Evolutionary conservation across 1,140 invertebrate genomes (phyloP).

Genomic region (Atta texana): DNA sequence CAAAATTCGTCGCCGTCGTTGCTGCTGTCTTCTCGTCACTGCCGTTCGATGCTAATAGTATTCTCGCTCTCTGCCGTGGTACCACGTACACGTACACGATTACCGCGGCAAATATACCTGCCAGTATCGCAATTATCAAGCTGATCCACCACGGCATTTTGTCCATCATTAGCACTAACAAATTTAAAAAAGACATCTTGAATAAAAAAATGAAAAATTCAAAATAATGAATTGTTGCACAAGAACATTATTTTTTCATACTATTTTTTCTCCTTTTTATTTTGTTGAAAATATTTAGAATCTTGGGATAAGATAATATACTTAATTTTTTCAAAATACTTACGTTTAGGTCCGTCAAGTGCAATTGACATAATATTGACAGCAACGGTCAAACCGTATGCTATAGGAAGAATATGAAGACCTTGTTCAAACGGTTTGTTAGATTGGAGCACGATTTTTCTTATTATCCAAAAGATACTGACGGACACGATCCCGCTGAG

Average conservation of each 20-base stretch:
- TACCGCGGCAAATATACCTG: slow-evolving; percentile 90
- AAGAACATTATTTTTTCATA: neutral
- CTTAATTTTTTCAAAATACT: slow-evolving; percentile 81
- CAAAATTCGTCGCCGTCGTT: slow-evolving; percentile 77
- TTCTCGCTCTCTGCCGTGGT: slow-evolving; percentile 91
- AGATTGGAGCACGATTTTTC: slow-evolving; percentile 93
- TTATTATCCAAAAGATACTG: slow-evolving; percentile 92
- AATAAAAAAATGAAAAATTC: neutral
- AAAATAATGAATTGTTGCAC: neutral
- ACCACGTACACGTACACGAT: slow-evolving; percentile 93
- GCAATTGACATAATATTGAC: slow-evolving; percentile 97
- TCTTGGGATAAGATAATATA: neutral
- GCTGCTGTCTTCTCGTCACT: slow-evolving; percentile 74
- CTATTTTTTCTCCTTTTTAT: neutral
- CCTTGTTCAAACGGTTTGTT: slow-evolving; percentile 94
- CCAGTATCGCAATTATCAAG: slow-evolving; percentile 89
- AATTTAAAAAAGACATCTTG: slow-evolving; percentile 23
- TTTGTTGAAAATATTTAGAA: neutral
- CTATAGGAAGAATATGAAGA: slow-evolving; percentile 94
- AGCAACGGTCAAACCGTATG: slow-evolving; percentile 96
- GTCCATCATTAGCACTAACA: slow-evolving; percentile 95
- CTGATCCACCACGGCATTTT: slow-evolving; percentile 95
- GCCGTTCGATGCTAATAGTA: slow-evolving; percentile 83
- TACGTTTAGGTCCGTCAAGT: slow-evolving; percentile 96
- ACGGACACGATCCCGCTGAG: slow-evolving; percentile 97